Base-by-base conservation (phyloP, 2,113 vertebrate genomes). In the Syngnathus typhle region DNA sequence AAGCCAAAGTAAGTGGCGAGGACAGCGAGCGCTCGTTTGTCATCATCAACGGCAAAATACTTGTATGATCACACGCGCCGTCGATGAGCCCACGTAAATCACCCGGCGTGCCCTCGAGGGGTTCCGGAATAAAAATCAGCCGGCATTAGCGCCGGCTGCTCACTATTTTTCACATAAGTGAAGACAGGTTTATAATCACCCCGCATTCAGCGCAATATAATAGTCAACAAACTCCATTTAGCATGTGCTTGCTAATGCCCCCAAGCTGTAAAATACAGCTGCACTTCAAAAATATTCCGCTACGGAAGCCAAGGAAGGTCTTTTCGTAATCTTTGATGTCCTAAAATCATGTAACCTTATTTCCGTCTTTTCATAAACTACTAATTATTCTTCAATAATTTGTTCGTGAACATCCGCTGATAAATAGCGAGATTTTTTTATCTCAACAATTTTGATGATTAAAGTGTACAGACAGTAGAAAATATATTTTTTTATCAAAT, bases 151-250 rank as follows among this genome's bases (percentile, higher is more conserved):
- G 11, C 55, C 56, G 78, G 54, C 70, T 75, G 67, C 72, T 79
- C 12, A 58, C 72, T 72, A 85, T 88, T 86, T 85, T 71, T 88
- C 78, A 84, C 84, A 75, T 84, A 87, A 88, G 15, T 82, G 77
- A 88, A 76, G 83, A 87, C 81, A 87, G 84, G 64, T 87, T 85
- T 85, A 86, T 78, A 85, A 85, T 87, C 79, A 84, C 79, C 75
- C 75, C 69, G 64, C 80, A 84, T 83, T 87, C 82, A 77, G 56
- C 74, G 75, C 78, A 74, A 80, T 87, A 81, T 75, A 86, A 82
- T 55, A 70, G 82, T 82, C 77, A 84, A 87, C 82, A 83, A 84
- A 84, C 71, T 68, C 72, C 70, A n/a, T 84, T 82, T 78, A 78
- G 79, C 69, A 87, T 78, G 79, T 62, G 51, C 69, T 72, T 62